A percentile compares a stretch with the other conserved stretches of the same genome.
Evolutionary conservation across 2,113 vertebrate genomes (phyloP).

Genomic region (Climacteris rufus): DNA sequence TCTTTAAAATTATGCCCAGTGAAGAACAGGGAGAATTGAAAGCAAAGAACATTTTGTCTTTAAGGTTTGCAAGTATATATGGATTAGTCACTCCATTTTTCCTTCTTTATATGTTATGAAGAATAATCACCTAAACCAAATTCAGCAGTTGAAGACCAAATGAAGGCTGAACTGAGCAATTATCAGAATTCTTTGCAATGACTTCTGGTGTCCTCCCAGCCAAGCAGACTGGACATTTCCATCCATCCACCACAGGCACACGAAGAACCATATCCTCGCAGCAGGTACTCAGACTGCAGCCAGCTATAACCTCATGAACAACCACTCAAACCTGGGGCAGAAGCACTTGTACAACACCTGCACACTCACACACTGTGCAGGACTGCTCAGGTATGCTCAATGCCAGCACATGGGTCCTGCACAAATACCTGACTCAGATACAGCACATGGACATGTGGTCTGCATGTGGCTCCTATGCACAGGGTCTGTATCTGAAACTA

Average conservation of each 20-base stretch:
- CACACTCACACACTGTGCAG: neutral
- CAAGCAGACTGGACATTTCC: neutral
- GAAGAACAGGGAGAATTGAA: neutral
- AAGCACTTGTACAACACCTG: neutral
- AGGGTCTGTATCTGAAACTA: neutral
- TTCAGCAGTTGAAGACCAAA: neutral
- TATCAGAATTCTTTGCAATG: neutral
- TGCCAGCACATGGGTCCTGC: neutral
- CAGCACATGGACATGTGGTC: neutral
- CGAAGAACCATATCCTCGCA: neutral
- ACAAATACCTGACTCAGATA: neutral
- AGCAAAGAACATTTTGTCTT: neutral
- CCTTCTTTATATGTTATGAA: neutral
- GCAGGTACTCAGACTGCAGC: too few relatives aligned
- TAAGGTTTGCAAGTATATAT: neutral
- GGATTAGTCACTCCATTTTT: neutral
- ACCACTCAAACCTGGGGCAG: rapidly evolving
- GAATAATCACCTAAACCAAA: neutral
- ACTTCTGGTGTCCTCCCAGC: neutral
- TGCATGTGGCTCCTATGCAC: neutral
- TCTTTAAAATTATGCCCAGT: neutral
- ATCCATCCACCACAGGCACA: neutral
- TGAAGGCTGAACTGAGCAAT: neutral
- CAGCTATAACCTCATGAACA: neutral
- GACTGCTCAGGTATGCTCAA: neutral